A percentile compares a stretch with the other conserved stretches of the same genome.
Evolutionary conservation across 2,113 vertebrate genomes (phyloP).

Genomic region (Recurvirostra avosetta): DNA sequence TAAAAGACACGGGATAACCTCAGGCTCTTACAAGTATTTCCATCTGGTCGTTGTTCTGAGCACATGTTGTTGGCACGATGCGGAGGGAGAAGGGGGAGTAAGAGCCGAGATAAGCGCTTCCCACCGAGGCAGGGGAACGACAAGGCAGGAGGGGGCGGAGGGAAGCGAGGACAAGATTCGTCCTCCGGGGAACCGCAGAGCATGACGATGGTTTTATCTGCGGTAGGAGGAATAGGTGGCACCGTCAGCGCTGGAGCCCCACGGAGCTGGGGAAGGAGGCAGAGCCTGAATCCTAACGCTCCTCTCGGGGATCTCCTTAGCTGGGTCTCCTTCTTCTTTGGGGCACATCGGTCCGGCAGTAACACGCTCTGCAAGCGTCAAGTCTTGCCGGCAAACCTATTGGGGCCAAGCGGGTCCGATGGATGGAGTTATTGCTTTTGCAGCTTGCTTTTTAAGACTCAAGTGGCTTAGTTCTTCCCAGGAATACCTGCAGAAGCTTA

Average conservation of each 20-base stretch:
- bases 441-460: neutral
- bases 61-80: neutral
- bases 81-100: slow-evolving; percentile 1
- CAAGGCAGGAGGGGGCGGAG: neutral
- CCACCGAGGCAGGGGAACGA: neutral
- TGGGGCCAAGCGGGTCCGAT: fast-evolving
- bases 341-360: neutral
- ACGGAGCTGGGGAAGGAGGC: neutral
- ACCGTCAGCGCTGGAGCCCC: neutral
- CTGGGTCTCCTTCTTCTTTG: neutral
- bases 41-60: slow-evolving; percentile 2
- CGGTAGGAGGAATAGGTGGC: neutral
- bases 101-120: neutral
- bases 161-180: neutral
- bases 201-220: neutral
- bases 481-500: neutral
- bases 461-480: neutral
- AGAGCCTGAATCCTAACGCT: neutral
- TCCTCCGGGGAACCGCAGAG: neutral
- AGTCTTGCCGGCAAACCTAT: neutral
- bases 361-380: fast-evolving
- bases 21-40: neutral
- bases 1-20: slow-evolving; percentile 13
- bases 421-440: neutral
- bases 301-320: fast-evolving